Base-by-base conservation (phyloP, 1,140 invertebrate genomes). In the Hycleus cichorii region DNA sequence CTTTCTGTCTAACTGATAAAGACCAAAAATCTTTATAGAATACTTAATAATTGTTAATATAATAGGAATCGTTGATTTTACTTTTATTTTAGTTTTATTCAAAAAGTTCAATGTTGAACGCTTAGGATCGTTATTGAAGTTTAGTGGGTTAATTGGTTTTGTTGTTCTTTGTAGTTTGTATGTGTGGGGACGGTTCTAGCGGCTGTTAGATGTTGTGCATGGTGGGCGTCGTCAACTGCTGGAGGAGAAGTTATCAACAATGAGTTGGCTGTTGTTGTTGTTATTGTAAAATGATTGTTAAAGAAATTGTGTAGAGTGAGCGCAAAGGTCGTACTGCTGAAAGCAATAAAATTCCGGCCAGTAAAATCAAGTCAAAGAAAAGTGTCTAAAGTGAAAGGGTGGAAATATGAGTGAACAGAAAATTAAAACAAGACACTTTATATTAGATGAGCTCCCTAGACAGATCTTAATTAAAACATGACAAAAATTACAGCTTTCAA, bases 401-500 rank as follows among this genome's bases (percentile, higher is more conserved):
- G 60, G 51, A 62, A 62, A 59, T 64, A 64, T 64, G 58, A 57
- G 54, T 57, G 53, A 58, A 59, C 56, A 59, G 59, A 64, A 61
- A 64, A 62, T 64, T 64, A 64, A 62, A 62, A 57, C 63, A 58
- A 64, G 63, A 62, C 60, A 58, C 48, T 62, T 62, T 58, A 64
- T 59, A 62, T 57, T 59, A 38, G 46, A 60, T 49, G 47, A 56
- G 58, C 42, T 64, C 57, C 57, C 57, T 59, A 62, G 55, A 49
- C 56, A 55, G 52, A 61, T 64, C 57, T 64, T 64, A 64, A 64
- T 64, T 64, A 64, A 64, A 62, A 59, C 63, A 58, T 50, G 60
- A 64, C 63, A 64, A 64, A 62, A 62, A 64, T 64, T 64, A 64
- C 63, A 58, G 57, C 60, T 59, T 62, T 58, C 49, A 58, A 62